Conservation (phyloP, 1,140 invertebrate genomes). For the Berghia stephanieae region DNA sequence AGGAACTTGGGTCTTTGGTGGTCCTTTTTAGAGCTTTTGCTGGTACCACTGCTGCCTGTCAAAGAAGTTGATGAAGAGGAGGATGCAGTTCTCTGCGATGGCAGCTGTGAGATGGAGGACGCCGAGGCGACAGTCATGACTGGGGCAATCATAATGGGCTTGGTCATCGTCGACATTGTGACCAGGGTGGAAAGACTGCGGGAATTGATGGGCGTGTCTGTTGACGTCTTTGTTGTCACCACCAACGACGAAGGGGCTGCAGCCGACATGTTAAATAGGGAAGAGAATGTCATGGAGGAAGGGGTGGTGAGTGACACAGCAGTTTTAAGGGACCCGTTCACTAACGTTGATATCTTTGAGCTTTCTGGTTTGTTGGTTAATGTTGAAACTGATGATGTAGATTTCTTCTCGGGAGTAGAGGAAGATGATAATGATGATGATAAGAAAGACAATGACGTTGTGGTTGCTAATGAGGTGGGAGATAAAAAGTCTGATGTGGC, state of each 20-base stretch:
- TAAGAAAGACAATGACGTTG: too few relatives aligned
- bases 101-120: too few relatives aligned
- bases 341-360: conserved; percentile 30
- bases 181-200: conserved; percentile 27
- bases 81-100: too few relatives aligned
- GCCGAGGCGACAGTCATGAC: conserved; percentile 23
- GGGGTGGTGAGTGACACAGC: conserved; percentile 37
- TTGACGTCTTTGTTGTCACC: conserved; percentile 36
- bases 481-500: too few relatives aligned
- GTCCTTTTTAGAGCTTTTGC: conserved; percentile 36
- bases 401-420: too few relatives aligned
- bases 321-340: conserved; percentile 29
- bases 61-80: too few relatives aligned
- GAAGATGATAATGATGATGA: too few relatives aligned
- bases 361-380: too few relatives aligned
- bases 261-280: conserved; percentile 26
- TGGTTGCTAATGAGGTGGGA: too few relatives aligned
- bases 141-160: conserved; percentile 26
- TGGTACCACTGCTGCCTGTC: not conserved
- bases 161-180: conserved; percentile 13
- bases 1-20: conserved; percentile 44
- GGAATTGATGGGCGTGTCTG: conserved; percentile 40
- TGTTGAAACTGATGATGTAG: not conserved
- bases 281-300: conserved; percentile 16
- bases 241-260: conserved; percentile 30